These are phyloP conservation scores for Acrossocheilus fasciatus DNA, from an alignment of 2,797 vertebrate genomes.

Conservation along the genomic window DNA sequence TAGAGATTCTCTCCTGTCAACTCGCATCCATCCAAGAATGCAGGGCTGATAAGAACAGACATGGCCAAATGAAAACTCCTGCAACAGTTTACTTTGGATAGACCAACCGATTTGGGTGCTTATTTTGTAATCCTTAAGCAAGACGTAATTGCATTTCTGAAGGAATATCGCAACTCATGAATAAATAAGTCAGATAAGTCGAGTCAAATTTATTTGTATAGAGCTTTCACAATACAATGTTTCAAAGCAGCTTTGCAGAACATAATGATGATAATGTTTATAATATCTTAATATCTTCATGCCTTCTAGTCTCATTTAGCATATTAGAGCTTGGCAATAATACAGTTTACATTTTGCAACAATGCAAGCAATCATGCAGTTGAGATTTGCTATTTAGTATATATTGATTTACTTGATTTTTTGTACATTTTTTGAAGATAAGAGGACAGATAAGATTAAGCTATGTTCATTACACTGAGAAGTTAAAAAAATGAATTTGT, in stretches of 20 bases:
- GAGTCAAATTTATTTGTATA: neutral
- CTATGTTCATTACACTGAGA: neutral
- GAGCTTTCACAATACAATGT: neutral
- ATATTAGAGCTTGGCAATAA: neutral
- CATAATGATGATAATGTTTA: neutral
- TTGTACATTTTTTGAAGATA: neutral
- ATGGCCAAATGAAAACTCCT: conserved; percentile 45
- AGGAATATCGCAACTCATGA: neutral
- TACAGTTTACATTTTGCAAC: neutral
- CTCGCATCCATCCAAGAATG: conserved; percentile 35
- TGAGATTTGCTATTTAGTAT: neutral
- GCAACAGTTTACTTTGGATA: conserved; percentile 30
- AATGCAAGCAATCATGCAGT: neutral
- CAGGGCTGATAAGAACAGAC: conserved; percentile 52
- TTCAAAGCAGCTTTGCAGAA: neutral
- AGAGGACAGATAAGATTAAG: neutral
- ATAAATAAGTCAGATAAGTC: neutral
- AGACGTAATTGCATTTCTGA: neutral
- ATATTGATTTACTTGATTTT: neutral
- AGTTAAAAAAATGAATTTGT: neutral
- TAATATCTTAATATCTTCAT: neutral
- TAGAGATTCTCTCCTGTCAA: conserved; percentile 5
- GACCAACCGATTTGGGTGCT: conserved; percentile 10
- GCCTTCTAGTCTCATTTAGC: neutral
- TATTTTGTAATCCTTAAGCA: conserved; percentile 11